Conservation (phyloP, 2,888 invertebrate species). For the Beris chalybata region DNA sequence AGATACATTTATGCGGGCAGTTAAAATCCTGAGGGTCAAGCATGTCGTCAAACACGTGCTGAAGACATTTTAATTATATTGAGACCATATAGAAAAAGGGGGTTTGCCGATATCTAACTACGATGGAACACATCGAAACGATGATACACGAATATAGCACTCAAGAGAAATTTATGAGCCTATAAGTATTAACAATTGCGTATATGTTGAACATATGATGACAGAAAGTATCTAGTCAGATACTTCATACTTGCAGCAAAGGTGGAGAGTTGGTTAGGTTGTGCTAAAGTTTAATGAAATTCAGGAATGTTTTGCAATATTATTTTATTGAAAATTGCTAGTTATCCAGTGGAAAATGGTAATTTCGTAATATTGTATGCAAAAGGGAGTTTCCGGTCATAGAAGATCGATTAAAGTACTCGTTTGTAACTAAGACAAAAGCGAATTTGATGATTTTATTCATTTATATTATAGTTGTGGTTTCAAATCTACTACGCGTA, state of each 20-base stretch:
- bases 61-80: conserved; percentile 39
- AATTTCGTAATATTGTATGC: too few relatives aligned
- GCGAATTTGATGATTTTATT: too few relatives aligned
- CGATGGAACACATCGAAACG: neutral
- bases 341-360: too few relatives aligned
- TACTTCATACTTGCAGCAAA: neutral
- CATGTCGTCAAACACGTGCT: conserved; percentile 37
- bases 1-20: conserved; percentile 12
- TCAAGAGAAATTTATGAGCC: conserved; percentile 1
- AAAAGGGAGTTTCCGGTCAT: too few relatives aligned
- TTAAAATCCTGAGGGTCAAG: conserved; percentile 17
- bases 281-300: conserved; percentile 28
- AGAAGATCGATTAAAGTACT: too few relatives aligned
- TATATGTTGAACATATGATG: conserved; percentile 8
- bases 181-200: conserved; percentile 15
- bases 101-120: conserved; percentile 5
- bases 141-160: conserved; percentile 13
- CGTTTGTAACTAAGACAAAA: too few relatives aligned
- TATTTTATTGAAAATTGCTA: conserved; percentile 3
- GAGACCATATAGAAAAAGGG: conserved; percentile 11
- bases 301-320: conserved; percentile 22
- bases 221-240: conserved; percentile 10
- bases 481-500: too few relatives aligned
- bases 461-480: too few relatives aligned
- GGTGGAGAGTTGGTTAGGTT: neutral